Evolutionary conservation across 2,888 invertebrate species (phyloP), one percentile per base, ranked within the genome.

Genomic region (Cyclophora albipunctata): DNA sequence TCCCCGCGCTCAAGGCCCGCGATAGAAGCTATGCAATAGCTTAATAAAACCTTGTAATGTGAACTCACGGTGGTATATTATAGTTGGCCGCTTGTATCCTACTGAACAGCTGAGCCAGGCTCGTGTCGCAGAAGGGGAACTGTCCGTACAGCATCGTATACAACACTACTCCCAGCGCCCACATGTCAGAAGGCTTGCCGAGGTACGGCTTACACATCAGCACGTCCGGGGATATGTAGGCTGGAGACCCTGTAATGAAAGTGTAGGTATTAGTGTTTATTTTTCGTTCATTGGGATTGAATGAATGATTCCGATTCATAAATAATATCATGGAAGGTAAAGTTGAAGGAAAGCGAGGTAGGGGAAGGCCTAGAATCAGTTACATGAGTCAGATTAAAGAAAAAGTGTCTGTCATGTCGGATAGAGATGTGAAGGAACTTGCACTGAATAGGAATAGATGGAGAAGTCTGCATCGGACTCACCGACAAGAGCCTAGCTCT

Each of bases 101-200:
- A 57, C 91, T 91, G 67, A 95, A 95, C 34, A 95, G 84, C 69
- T 93, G 93, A 3, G 93, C 91, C 0, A 94, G 91, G 53, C 91
- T 92, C 46, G 92, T 92, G 67, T 95, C 94, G 64, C 94, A 94
- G 84, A 95, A 95, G 0, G 95, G 95, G 71, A 95, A 94, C 81
- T 94, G 94, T 0, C 94, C 94, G 69, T 93, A 95, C 6, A 95
- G 79, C 93, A 94, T 94, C 0, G 94, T 94, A 71, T 92, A 95
- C 0, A 95, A 76, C 0, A 95, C 93, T 20, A 95, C 94, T 0
- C 95, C 95, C 3, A 95, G 71, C 0, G 94, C 94, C 95, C 95
- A 95, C 93, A 95, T 94, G 71, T 95, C 95, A 0, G 94, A 93
- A 0, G 94, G 94, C 73, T 95, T 95, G 63, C 94, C 94, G 34